Evolutionary conservation across 2,888 invertebrate genomes (phyloP).

Genomic region (Agrypnus murinus): DNA sequence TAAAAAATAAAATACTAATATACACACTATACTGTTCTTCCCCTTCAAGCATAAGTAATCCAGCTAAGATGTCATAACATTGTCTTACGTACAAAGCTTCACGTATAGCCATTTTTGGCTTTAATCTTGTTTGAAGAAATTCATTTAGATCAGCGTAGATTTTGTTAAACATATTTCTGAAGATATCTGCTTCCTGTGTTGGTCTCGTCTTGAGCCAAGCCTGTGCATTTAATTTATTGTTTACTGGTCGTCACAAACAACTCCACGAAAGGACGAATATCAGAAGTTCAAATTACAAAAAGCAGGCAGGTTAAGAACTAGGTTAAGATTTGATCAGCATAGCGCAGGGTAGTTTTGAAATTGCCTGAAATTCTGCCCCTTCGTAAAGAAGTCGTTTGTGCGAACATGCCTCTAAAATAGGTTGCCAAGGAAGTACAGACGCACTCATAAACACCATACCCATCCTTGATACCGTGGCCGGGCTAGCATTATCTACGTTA

Average conservation of each 20-base stretch:
- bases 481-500: slow-evolving; percentile 93
- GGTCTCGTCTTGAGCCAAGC: slow-evolving; percentile 83
- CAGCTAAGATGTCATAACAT: slow-evolving; percentile 84
- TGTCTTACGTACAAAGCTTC: slow-evolving; percentile 90
- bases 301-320: too few species aligned
- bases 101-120: slow-evolving; percentile 86
- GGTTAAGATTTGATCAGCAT: too few species aligned
- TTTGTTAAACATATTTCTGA: slow-evolving; percentile 79
- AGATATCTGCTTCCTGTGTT: slow-evolving; percentile 76
- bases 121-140: slow-evolving; percentile 80
- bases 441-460: slow-evolving; percentile 94
- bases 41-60: slow-evolving; percentile 76
- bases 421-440: slow-evolving; percentile 87
- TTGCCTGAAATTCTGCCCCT: too few species aligned
- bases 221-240: too few species aligned
- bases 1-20: too few species aligned
- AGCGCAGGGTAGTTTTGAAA: too few species aligned
- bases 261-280: too few species aligned
- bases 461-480: slow-evolving; percentile 92
- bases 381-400: too few species aligned
- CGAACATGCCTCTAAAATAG: slow-evolving; percentile 87
- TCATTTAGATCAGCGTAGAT: slow-evolving; percentile 84
- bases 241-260: too few species aligned
- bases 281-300: too few species aligned
- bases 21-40: slow-evolving; percentile 63